These are phyloP conservation scores for Nipponia nippon DNA, from an alignment of 2,113 vertebrate species.

Conservation along the genomic window DNA sequence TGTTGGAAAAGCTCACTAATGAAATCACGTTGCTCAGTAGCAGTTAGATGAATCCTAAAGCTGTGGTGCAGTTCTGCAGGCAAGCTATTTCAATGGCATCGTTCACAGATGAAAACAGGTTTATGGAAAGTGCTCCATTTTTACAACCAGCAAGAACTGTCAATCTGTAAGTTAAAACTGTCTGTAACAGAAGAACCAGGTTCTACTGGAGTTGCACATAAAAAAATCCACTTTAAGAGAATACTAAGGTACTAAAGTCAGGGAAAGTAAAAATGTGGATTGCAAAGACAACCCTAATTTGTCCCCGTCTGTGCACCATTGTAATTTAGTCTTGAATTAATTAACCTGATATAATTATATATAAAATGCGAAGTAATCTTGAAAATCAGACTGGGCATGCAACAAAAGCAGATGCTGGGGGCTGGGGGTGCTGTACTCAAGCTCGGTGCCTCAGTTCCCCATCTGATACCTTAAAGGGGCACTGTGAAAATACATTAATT, in stretches of 20 bases:
- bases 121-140: conserved; percentile 37
- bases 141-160: conserved; percentile 35
- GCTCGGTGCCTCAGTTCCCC: not conserved
- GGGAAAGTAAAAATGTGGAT: not conserved
- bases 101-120: conserved; percentile 2
- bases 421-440: not conserved
- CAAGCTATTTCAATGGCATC: not conserved
- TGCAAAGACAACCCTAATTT: not conserved
- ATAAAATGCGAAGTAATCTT: conserved; percentile 12
- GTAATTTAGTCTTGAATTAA: not conserved
- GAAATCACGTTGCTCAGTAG: conserved; percentile 29
- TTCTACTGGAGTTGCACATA: not conserved
- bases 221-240: conserved; percentile 18
- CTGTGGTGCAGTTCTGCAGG: not conserved
- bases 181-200: not conserved
- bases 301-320: not conserved
- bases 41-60: not conserved
- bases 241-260: not conserved
- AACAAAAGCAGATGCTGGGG: not conserved
- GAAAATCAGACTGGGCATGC: not conserved
- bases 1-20: conserved; percentile 17
- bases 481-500: conserved; percentile 47
- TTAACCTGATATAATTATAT: not conserved
- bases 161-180: conserved; percentile 30
- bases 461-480: conserved; percentile 25